Base-by-base conservation (phyloP, 2,888 invertebrate species). In the Volucella inflata region DNA sequence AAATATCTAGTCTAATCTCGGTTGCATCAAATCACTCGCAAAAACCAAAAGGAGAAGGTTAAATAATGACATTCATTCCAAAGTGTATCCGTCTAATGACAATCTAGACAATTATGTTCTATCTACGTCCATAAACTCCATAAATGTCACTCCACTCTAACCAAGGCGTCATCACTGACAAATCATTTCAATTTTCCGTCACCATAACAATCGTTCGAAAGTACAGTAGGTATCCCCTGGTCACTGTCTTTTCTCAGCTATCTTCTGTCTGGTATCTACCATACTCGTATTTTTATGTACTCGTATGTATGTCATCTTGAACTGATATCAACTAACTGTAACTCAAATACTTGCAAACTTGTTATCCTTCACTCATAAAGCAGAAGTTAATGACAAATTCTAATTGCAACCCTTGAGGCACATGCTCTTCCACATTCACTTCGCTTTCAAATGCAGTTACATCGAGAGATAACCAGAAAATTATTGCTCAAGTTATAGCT, bases 401-500 rank as follows among this genome's bases (percentile, higher is more conserved):
- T 40, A 67, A 51, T 67, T 67, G 30, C 30, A 30, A 42, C 40
- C 2, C 8, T 17, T 8, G 16, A 40, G 12, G 38, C 12, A 50
- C 50, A 11, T 12, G 8, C 36, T 16, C 30, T 30, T 11, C n/a
- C 12, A 16, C 65, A 17, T 17, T 14, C 9, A 51, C 16, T 2
- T 40, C 14, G 16, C 57, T 38, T n/a, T 21, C 21, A 6, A 53
- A 11, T 46, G 21, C 30, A 30, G 30, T 6, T 30, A 30, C 30
- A 44, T 44, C 44, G 12, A 16, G 9, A 50, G 53, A 67, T 42
- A 67, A 67, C 53, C 42, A 30, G 51, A 67, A 53, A 30, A 30
- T 53, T 53, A 67, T 67, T 67, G 44, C 44, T 40, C 40, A 16
- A 8, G 16, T 40, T 14, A 44, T 44, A 38, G 44, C 42, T 14